Evolutionary conservation across 2,797 vertebrate genomes (phyloP), one percentile per base, ranked within the genome.

Genomic region (Siniperca scherzeri): DNA sequence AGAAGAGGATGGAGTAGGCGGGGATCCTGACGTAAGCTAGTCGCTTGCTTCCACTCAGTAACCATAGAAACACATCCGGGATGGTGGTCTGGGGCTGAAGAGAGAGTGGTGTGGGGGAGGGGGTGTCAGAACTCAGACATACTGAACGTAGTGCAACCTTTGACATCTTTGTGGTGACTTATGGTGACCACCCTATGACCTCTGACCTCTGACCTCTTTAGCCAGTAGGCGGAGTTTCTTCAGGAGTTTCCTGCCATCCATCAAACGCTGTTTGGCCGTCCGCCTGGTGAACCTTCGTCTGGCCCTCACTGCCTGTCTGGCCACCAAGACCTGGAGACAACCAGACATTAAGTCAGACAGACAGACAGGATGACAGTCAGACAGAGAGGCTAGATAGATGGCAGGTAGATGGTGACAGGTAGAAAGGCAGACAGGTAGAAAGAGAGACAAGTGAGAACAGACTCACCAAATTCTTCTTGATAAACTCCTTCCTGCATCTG

Each of bases 21-120:
- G 97, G 96, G 61, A 99, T 95, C 70, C 96, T 94, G 62, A 96
- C 88, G 1, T 97, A 98, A 3, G 98, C 97, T 84, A 98, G 89
- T 13, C 95, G 94, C 76, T 90, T 96, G 33, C 82, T 94, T 56
- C 95, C 97, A 53, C 95, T 96, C 79, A 98, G 82, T 96, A 98
- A 96, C 98, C 98, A 99, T 42, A 99, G 61, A 27, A 99, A 96
- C 44, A 95, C 96, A 27, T 98, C 98, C 0, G 97, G 98, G 50
- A 99, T 94, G 6, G 97, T 97, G 69, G 94, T 95, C 91, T 99
- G 98, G 3, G 98, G 98, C 98, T 99, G 91, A 16, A 77, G 42
- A 56, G 19, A 76, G 53, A 3, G 22, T 17, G 22, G 11, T 1
- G 6, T 48, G 21, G 3, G 69, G 8, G 7, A 42, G 21, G 7